These are phyloP conservation scores for Thymelicus lineola DNA, from an alignment of 2,888 invertebrate species.

Conservation along the genomic window DNA sequence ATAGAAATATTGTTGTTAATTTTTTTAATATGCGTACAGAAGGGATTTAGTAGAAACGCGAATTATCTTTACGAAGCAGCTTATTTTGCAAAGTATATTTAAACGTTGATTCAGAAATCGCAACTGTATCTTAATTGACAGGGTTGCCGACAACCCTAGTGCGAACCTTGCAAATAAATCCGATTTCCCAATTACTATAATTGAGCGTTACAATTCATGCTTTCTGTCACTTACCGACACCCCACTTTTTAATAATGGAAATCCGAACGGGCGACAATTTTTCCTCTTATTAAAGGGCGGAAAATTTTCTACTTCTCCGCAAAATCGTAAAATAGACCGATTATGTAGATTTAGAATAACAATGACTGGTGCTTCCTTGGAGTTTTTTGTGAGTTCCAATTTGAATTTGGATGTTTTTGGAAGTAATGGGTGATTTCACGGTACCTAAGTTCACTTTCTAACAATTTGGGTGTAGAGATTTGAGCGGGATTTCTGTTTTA, in stretches of 20 bases:
- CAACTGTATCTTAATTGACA: conserved; percentile 30
- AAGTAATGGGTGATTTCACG: conserved; percentile 33
- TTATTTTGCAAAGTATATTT: conserved; percentile 3
- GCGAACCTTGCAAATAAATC: conserved; percentile 37
- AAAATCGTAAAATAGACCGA: conserved; percentile 51
- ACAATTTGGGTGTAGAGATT: conserved; percentile 24
- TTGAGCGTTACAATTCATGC: conserved; percentile 50
- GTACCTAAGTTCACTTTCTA: conserved; percentile 30
- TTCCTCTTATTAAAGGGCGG: conserved; percentile 63
- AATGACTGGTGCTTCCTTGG: conserved; percentile 39
- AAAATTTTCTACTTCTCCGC: conserved; percentile 51
- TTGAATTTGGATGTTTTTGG: conserved; percentile 33
- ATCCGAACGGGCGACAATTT: conserved; percentile 58
- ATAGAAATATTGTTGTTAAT: background rate
- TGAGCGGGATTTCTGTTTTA: conserved; percentile 1
- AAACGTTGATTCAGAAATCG: conserved; percentile 6
- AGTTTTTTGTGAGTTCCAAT: conserved; percentile 30
- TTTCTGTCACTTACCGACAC: conserved; percentile 36
- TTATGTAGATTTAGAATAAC: conserved; percentile 68
- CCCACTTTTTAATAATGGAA: conserved; percentile 47
- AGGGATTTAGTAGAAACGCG: background rate
- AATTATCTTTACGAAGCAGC: conserved; percentile 2
- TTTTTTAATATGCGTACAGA: background rate
- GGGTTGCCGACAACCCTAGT: conserved; percentile 16
- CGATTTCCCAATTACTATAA: conserved; percentile 57